phyloP scores from a whole-genome alignment of 2,888 invertebrate species.

The Hypsopygia costalis region DNA sequence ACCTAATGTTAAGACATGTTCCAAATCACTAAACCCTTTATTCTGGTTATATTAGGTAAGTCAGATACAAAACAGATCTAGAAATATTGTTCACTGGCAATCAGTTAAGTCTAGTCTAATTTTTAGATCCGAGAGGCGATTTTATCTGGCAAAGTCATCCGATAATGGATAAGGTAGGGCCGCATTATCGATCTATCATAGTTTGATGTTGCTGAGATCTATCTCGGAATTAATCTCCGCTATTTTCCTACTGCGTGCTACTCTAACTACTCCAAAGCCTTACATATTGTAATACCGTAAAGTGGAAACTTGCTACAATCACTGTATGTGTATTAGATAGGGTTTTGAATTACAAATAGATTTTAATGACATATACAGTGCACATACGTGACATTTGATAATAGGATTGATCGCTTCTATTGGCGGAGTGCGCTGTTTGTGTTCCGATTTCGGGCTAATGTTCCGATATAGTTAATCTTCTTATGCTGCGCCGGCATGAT shows the following conservation, averaged over 20 bases:
- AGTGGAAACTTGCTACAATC: background rate
- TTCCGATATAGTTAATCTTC: slow-evolving; percentile 48
- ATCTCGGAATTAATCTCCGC: slow-evolving; percentile 5
- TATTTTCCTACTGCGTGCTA: background rate
- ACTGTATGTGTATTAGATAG: no score
- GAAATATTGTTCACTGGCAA: slow-evolving; percentile 18
- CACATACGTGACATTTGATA: slow-evolving; percentile 13
- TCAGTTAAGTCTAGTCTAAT: slow-evolving; percentile 15
- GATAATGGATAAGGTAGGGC: slow-evolving; percentile 29
- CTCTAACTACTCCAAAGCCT: background rate
- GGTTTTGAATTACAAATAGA: background rate
- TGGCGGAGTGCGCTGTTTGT: slow-evolving; percentile 21
- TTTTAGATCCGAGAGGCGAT: slow-evolving; percentile 14
- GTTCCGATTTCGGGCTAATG: slow-evolving; percentile 26
- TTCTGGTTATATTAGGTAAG: background rate
- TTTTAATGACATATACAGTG: slow-evolving; percentile 3
- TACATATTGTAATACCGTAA: background rate
- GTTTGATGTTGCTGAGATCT: slow-evolving; percentile 14
- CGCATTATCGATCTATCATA: slow-evolving; percentile 29
- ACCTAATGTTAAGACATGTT: no score
- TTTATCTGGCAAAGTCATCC: slow-evolving; percentile 26
- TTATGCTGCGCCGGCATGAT: slow-evolving; percentile 40
- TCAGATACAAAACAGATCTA: background rate
- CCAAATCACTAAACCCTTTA: background rate
- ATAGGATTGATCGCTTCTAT: slow-evolving; percentile 28